phyloP scores from a whole-genome alignment of 1,140 invertebrate genomes.

The Saccostrea glomerata region DNA sequence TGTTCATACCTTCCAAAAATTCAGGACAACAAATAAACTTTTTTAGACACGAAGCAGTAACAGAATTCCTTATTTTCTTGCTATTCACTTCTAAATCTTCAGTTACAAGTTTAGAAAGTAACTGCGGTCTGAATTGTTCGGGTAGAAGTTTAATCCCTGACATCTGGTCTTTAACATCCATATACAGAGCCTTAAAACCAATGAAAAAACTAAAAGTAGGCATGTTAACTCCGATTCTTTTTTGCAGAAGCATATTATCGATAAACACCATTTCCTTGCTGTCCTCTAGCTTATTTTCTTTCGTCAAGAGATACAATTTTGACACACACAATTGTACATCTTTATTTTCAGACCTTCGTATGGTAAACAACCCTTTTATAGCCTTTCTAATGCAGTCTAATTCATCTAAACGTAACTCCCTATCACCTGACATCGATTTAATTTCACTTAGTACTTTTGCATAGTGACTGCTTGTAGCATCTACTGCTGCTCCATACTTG shows the following conservation, averaged over 20 bases:
- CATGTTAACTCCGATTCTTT: constrained; percentile 27
- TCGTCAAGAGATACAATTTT: constrained; percentile 62
- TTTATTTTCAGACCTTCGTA: background rate
- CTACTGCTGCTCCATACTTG: constrained; percentile 57
- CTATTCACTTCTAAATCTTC: constrained; percentile 55
- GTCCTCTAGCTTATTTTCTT: constrained; percentile 39
- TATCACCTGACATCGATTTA: constrained; percentile 38
- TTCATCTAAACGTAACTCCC: constrained; percentile 62
- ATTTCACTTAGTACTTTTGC: constrained; percentile 31
- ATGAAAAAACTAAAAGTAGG: constrained; percentile 53
- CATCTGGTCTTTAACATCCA: constrained; percentile 46
- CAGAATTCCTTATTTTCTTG: background rate
- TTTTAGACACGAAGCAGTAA: background rate
- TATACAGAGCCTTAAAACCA: constrained; percentile 45
- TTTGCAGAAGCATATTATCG: constrained; percentile 31
- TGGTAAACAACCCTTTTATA: constrained; percentile 50
- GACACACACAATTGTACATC: constrained; percentile 13
- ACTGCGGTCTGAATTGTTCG: constrained; percentile 48
- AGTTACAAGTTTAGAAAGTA: constrained; percentile 62
- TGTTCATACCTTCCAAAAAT: constrained; percentile 52
- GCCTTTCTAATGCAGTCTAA: constrained; percentile 55
- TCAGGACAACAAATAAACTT: constrained; percentile 16
- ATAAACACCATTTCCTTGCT: constrained; percentile 56
- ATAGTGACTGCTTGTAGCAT: constrained; percentile 55
- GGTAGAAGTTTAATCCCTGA: constrained; percentile 55